Evolutionary conservation across 1,140 invertebrate genomes (phyloP), one percentile per base, ranked within the genome.

Genomic region (Sycophila sp.): DNA sequence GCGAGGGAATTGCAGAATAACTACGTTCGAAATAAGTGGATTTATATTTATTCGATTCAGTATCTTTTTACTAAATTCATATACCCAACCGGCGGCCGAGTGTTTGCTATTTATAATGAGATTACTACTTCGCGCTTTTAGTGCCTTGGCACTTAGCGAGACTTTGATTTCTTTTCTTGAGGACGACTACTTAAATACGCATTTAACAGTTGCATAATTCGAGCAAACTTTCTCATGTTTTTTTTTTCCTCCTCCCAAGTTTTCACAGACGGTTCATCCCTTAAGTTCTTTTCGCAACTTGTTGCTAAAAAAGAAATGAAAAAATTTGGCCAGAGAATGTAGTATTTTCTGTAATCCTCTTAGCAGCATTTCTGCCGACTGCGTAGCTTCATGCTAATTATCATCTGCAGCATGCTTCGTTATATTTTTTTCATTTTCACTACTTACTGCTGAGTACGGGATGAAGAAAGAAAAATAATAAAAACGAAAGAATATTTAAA

Each of bases 261-360:
- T n/a, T n/a, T n/a, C n/a, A n/a, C n/a, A 53, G 32, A n/a, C 26
- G 15, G 32, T 53, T 53, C 15, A 30, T 32, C 15, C 17, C 17
- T 19, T 19, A 36, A 17, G n/a, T 56, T 56, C 4, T 36, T 56
- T n/a, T 55, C 6, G 32, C 10, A 40, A 40, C 36, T 40, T n/a
- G 17, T n/a, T 38, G 19, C 10, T 58, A 38, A 36, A 22, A 17
- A 13, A 59, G n/a, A n/a, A n/a, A n/a, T n/a, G n/a, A n/a, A n/a
- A 26, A 34, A 11, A 40, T 38, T 40, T 2, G 40, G 28, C 40
- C 13, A n/a, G 28, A 15, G 1, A 24, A 60, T 40, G 36, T 28
- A 60, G 28, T 45, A 38, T 38, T 15, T 40, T 30, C 30, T 60
- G 15, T 45, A 60, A 62, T 62, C 26, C 59, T 62, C 28, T 47